These are phyloP conservation scores for Coenobita brevimanus DNA, from an alignment of 1,140 invertebrate species.

Conservation along the genomic window DNA sequence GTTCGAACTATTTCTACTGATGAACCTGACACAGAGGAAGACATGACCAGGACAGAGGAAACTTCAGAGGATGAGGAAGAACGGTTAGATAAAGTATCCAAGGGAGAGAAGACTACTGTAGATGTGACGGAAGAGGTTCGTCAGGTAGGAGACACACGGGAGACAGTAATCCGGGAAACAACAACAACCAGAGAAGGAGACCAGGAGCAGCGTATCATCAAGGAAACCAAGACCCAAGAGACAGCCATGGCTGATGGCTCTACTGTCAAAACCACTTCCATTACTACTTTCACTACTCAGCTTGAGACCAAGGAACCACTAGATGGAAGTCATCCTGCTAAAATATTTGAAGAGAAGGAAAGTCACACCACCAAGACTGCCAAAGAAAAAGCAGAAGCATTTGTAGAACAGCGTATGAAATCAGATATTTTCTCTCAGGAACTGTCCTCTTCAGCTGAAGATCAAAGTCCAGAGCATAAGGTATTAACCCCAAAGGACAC, in stretches of 20 bases:
- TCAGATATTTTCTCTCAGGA: conserved; percentile 70
- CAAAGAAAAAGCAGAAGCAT: conserved; percentile 67
- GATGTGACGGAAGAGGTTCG: conserved; percentile 63
- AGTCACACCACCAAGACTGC: conserved; percentile 25
- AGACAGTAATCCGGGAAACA: conserved; percentile 67
- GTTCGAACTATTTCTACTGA: conserved; percentile 50
- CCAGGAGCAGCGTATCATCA: conserved; percentile 66
- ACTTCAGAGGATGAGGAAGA: conserved; percentile 63
- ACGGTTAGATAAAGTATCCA: conserved; percentile 22
- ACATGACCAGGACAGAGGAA: conserved; percentile 59
- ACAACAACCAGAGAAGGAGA: conserved; percentile 65
- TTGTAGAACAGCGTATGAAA: conserved; percentile 68
- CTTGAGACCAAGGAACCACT: conserved; percentile 55
- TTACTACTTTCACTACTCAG: conserved; percentile 69
- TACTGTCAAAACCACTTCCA: conserved; percentile 67
- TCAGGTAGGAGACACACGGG: conserved; percentile 59
- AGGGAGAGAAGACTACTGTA: conserved; percentile 42
- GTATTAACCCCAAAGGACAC: conserved; percentile 64
- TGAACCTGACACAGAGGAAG: conserved; percentile 64
- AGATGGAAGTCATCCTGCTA: too few relatives aligned
- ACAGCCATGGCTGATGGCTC: conserved; percentile 68
- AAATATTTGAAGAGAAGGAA: conserved; percentile 35
- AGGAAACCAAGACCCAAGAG: conserved; percentile 69
- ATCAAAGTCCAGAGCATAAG: conserved; percentile 69
- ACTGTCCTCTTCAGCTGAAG: conserved; percentile 62